phyloP scores from a whole-genome alignment of 2,888 invertebrate species.

The Parasteatoda lunata region DNA sequence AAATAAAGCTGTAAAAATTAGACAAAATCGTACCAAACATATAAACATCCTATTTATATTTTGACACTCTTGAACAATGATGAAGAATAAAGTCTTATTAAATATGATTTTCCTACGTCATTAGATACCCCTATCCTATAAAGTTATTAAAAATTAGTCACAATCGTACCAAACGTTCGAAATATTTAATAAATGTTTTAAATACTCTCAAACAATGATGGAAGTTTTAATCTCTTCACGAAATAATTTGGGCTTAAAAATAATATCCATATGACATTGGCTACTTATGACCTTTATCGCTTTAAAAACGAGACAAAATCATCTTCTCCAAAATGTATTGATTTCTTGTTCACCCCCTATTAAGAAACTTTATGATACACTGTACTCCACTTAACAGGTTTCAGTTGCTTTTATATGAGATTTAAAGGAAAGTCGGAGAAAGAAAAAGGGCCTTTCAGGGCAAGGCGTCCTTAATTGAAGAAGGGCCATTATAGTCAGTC shows the following conservation, averaged over 20 bases:
- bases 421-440: conserved; percentile 40
- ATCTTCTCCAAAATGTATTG: conserved; percentile 25
- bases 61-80: too few species aligned
- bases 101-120: too few species aligned
- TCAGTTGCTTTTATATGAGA: conserved; percentile 42
- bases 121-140: too few species aligned
- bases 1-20: too few species aligned
- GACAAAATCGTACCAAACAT: too few species aligned
- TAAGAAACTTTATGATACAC: conserved; percentile 56
- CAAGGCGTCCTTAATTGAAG: conserved; percentile 41
- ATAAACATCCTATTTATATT: too few species aligned
- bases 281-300: conserved; percentile 28
- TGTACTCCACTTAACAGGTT: conserved; percentile 55
- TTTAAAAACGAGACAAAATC: conserved; percentile 29
- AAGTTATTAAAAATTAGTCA: too few species aligned
- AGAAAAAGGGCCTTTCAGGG: conserved; percentile 24
- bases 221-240: conserved; percentile 36
- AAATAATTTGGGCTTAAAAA: neutral
- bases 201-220: too few species aligned
- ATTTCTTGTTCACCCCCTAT: conserved; percentile 54
- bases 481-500: conserved; percentile 42
- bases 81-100: too few species aligned
- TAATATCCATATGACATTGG: neutral
- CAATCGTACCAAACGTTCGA: too few species aligned
- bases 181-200: too few species aligned